Evolutionary conservation across 2,888 invertebrate species (phyloP).

Genomic region (Pandemis heparana): DNA sequence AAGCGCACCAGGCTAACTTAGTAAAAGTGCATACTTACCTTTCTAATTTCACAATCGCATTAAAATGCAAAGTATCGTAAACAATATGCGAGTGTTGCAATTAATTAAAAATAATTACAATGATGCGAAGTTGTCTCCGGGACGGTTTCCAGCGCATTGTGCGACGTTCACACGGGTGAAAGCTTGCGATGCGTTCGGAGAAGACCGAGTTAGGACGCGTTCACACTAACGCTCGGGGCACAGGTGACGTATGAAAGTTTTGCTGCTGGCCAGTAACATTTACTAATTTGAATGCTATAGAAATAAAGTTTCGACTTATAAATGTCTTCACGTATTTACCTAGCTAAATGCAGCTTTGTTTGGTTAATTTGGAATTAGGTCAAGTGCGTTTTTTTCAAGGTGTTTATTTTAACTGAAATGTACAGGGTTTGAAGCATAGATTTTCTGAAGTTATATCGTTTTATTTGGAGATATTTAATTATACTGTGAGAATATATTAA

Average conservation of each 20-base stretch:
- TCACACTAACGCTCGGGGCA: constrained; percentile 40
- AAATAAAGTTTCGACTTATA: neutral
- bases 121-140: constrained; percentile 38
- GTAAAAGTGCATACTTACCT: constrained; percentile 17
- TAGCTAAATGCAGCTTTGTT: neutral
- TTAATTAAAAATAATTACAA: constrained; percentile 40
- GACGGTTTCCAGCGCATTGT: constrained; percentile 52
- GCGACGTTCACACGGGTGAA: constrained; percentile 57
- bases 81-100: constrained; percentile 34
- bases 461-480: no score
- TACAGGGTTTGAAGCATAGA: no score
- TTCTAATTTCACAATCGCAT: constrained; percentile 31
- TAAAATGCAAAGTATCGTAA: constrained; percentile 27
- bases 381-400: no score
- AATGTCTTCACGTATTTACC: neutral
- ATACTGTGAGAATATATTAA: no score
- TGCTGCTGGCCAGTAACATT: neutral
- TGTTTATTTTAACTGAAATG: no score
- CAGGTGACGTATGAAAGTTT: neutral
- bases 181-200: constrained; percentile 54
- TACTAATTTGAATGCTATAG: no score
- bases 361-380: neutral
- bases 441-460: no score
- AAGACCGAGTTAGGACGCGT: constrained; percentile 48
- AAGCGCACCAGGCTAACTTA: neutral